Conservation (phyloP, 2,888 invertebrate species). For the Cataglyphis livida region DNA sequence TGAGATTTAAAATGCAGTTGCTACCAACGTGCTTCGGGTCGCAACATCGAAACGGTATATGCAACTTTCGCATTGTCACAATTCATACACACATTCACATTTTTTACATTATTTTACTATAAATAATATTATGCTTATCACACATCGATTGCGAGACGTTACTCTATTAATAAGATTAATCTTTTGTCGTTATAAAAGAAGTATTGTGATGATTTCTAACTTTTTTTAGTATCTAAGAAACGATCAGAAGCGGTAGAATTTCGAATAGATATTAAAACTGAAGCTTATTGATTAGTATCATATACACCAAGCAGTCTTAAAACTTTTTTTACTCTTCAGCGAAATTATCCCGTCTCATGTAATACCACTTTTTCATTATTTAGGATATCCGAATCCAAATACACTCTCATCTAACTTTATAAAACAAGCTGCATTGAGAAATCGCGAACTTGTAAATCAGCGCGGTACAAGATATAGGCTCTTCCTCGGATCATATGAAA, state of each 20-base stretch:
- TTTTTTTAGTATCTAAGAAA: conserved; percentile 24
- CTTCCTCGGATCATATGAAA: not conserved
- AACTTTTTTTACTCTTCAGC: conserved; percentile 7
- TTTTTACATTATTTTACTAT: conserved; percentile 29
- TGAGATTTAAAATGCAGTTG: not conserved
- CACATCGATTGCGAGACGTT: conserved; percentile 41
- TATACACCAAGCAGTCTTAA: conserved; percentile 43
- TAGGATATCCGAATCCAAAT: not conserved
- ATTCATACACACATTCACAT: not conserved
- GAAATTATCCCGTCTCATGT: conserved; percentile 12
- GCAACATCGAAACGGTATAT: not conserved
- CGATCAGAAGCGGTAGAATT: conserved; percentile 29
- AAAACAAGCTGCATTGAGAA: not conserved
- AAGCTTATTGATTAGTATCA: conserved; percentile 39
- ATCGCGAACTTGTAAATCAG: conserved; percentile 7
- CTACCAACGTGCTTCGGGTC: not conserved
- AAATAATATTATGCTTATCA: conserved; percentile 49
- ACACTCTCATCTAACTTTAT: not conserved
- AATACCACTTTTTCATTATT: conserved; percentile 12
- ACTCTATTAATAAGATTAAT: conserved; percentile 24
- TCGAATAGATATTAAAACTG: conserved; percentile 17
- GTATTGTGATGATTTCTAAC: not conserved
- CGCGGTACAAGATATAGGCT: conserved; percentile 6
- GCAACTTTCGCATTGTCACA: not conserved
- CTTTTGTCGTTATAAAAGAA: conserved; percentile 31